Conservation (phyloP, 53 echinoderm and acorn worm species). For the Holothuria leucospilota region DNA sequence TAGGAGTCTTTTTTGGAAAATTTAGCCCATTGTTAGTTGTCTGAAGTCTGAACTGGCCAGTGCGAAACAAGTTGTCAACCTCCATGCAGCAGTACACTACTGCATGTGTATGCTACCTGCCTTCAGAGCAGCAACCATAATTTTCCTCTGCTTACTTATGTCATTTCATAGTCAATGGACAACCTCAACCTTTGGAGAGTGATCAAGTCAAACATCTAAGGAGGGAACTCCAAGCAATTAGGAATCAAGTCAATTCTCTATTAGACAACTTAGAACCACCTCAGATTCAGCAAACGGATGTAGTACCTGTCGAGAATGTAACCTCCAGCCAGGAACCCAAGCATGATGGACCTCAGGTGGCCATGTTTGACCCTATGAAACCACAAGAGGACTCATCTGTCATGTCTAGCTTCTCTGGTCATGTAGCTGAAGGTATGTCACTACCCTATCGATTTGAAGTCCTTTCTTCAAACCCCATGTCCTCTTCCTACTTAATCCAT, state of each 20-base stretch:
- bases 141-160: background rate
- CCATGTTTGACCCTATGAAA: constrained; percentile 98
- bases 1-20: too few relatives aligned
- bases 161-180: constrained; percentile 82
- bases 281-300: constrained; percentile 12
- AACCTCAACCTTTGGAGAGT: constrained; percentile 90
- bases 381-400: constrained; percentile 73
- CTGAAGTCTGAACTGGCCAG: too few relatives aligned
- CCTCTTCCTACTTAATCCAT: too few relatives aligned
- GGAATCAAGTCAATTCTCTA: constrained; percentile 84
- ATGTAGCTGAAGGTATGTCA: constrained; percentile 16
- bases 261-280: constrained; percentile 89
- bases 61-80: too few relatives aligned
- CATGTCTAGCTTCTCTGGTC: constrained; percentile 75
- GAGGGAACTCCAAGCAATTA: constrained; percentile 79
- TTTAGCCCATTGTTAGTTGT: too few relatives aligned
- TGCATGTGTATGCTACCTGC: background rate
- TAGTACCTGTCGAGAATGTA: constrained; percentile 12
- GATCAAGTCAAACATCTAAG: constrained; percentile 93
- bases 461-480: too few relatives aligned
- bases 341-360: constrained; percentile 76
- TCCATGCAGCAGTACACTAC: too few relatives aligned
- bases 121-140: background rate
- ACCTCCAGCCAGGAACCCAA: constrained; percentile 49
- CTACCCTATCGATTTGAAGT: too few relatives aligned